These are phyloP conservation scores for Microcebus lehilahytsara DNA, from an alignment of 2,113 vertebrate genomes.

Conservation along the genomic window DNA sequence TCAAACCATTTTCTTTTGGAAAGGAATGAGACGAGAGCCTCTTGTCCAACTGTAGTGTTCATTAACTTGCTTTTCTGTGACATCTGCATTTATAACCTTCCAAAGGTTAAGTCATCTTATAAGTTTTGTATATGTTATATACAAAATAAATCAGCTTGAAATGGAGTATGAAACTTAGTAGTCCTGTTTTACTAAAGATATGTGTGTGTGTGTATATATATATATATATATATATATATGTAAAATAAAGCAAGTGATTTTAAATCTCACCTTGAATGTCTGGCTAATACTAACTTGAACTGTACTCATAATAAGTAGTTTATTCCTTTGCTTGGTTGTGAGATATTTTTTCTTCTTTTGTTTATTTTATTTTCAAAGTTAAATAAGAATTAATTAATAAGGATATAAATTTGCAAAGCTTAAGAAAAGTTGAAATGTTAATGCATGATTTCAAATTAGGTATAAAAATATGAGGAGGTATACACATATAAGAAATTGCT, in stretches of 20 bases:
- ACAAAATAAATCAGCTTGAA: neutral
- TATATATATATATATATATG: neutral
- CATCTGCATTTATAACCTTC: neutral
- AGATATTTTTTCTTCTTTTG: neutral
- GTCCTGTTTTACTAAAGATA: neutral
- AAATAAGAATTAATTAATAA: neutral
- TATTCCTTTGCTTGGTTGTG: neutral
- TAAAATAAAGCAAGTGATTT: neutral
- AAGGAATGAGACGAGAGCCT: neutral
- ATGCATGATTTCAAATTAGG: neutral
- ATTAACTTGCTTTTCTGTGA: neutral
- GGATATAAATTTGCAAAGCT: neutral
- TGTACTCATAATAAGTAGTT: neutral
- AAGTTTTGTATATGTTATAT: neutral
- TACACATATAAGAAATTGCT: neutral
- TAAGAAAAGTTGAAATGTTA: neutral
- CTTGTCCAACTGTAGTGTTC: rapidly evolving
- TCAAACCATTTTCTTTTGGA: neutral
- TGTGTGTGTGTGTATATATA: too few species aligned
- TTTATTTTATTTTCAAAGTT: neutral
- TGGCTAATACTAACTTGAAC: neutral
- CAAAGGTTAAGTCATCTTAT: neutral
- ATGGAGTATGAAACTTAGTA: neutral
- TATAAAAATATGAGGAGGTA: neutral
- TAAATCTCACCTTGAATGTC: neutral